Base-by-base conservation (phyloP, 2,797 vertebrate species). In the Semotilus atromaculatus region DNA sequence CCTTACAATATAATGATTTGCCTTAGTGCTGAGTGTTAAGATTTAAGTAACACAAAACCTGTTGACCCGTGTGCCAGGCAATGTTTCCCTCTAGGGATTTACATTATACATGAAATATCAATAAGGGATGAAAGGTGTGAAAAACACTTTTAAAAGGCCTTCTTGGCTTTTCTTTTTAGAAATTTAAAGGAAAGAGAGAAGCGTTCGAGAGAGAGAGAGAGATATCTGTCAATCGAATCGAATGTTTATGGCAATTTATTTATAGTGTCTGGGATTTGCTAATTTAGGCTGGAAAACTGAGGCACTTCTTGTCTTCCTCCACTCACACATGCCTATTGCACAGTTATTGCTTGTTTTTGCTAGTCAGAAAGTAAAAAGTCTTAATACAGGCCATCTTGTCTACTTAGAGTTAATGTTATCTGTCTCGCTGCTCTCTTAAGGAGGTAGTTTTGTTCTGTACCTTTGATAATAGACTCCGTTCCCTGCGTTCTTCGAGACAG, bases 211-310 rank as follows among this genome's bases (percentile, higher is more conserved):
- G 21, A 67, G 19, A 75, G 9, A 64, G 29, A 48, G 10, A 36
- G 10, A 55, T 74, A 71, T 48, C 34, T 23, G 36, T 71, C 77
- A 75, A n/a, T 80, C 83, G 14, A 80, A 75, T 73, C 51, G n/a
- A 86, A 82, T 80, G 86, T 86, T 86, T 84, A 87, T 84, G 84
- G 62, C 79, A 18, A 86, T 86, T 36, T 71, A 81, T 85, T 88
- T 71, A 71, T 82, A 58, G 51, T 66, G 62, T 77, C 58, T 81
- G 55, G 55, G 62, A 83, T 83, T 82, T 66, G 60, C 51, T 48
- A 29, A 55, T 23, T 43, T 83, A 45, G 29, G 34, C 78, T 77
- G 45, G 19, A 85, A 82, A 60, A 80, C 67, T 79, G 58, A 88
- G 36, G 31, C 64, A 8, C 62, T 71, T 85, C 77, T 71, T 29